Percentiles rank a stretch among this genome's conserved stretches.
Evolutionary conservation across 2,797 vertebrate genomes (phyloP).

Genomic region (Oreochromis mossambicus): DNA sequence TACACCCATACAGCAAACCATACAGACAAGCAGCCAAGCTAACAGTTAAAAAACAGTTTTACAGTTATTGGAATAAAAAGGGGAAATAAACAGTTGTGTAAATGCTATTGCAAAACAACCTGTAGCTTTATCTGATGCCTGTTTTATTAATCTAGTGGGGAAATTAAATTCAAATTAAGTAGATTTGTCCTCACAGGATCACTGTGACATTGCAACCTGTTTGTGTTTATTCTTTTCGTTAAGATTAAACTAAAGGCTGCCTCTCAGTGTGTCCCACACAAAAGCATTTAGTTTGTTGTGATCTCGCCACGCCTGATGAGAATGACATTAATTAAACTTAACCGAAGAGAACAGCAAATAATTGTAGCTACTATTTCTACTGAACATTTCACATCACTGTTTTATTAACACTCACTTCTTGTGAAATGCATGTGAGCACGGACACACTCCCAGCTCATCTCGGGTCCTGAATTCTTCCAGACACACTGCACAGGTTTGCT

Average conservation of each 20-base stretch:
- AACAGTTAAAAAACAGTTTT: background rate
- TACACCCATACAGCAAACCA: too few species aligned
- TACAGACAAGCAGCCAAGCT: background rate
- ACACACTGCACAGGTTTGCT: constrained; percentile 86
- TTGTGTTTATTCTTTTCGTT: background rate
- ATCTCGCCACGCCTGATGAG: background rate
- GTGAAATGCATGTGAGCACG: constrained; percentile 85
- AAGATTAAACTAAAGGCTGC: background rate
- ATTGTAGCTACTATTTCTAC: background rate
- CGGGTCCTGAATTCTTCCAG: constrained; percentile 83
- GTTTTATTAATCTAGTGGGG: background rate
- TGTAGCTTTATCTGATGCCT: background rate
- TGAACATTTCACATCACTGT: background rate
- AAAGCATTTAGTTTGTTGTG: background rate
- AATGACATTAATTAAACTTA: background rate
- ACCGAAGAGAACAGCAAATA: accelerated
- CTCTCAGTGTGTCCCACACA: background rate
- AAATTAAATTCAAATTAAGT: background rate
- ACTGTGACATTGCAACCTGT: background rate
- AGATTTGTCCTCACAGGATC: background rate
- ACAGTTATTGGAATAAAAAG: background rate
- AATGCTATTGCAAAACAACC: background rate
- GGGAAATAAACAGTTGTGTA: background rate
- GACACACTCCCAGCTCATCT: constrained; percentile 83
- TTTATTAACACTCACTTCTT: constrained; percentile 78